Base-by-base conservation (phyloP, 2,797 vertebrate genomes). In the Valencia hispanica region DNA sequence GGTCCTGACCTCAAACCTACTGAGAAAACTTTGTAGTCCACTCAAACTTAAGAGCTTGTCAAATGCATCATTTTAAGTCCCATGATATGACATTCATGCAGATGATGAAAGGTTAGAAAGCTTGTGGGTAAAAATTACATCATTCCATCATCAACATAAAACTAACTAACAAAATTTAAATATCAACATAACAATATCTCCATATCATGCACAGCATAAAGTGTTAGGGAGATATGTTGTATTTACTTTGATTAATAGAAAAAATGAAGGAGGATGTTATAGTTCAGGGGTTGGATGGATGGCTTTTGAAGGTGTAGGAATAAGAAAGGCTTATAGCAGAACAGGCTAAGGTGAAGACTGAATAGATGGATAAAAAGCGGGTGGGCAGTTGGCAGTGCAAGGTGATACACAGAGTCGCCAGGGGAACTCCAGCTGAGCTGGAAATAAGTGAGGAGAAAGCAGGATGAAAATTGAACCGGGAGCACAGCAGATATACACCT, bases 401-500 rank as follows among this genome's bases (percentile, higher is more conserved):
- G 22, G 12, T 41, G 36, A 11, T 36, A 72, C 22, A 11, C 20
- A 32, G 34, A 63, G 10, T 39, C 11, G 11, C 34, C 61, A 39
- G 61, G 20, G 61, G 11, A 25, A 65, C 61, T 36, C 34, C 36
- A 39, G 61, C 20, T 22, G 6, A 34, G 10, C 34, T 65, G 61
- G 61, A 39, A 22, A 65, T 14, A 34, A 18, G 61, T n/a, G 34
- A n/a, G 14, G 30, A 53, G 50, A 36, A 72, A 22, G 34, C 70
- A 39, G 14, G 34, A 72, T 55, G 34, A 71, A 53, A 72, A 41
- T 25, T 51, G 34, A 50, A 72, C 50, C 34, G 55, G 70, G 34
- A 72, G 30, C 22, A 27, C 34, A 39, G 59, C 59, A 53, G 10
- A 70, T 34, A 53, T 15, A 72, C 25, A 10, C 18, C 14, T 51